Conservation (phyloP, 2,888 invertebrate species). For the Pteria penguin region DNA sequence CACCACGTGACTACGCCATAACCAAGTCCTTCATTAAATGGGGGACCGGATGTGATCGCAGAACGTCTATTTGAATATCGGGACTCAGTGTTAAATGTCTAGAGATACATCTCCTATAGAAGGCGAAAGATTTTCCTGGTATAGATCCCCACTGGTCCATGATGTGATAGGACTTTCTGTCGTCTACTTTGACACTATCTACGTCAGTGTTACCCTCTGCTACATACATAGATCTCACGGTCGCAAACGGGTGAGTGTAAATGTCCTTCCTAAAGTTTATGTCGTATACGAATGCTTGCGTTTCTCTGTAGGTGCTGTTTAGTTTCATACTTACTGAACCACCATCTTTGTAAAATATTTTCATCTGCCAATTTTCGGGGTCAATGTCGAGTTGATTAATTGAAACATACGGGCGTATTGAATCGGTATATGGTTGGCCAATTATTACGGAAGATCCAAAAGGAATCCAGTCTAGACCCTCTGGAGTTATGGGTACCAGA, state of each 20-base stretch:
- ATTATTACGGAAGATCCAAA: slow-evolving; percentile 68
- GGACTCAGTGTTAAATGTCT: slow-evolving; percentile 67
- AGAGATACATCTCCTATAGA: slow-evolving; percentile 68
- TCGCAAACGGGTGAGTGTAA: slow-evolving; percentile 58
- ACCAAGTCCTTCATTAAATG: too few relatives aligned
- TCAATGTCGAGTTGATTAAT: slow-evolving; percentile 56
- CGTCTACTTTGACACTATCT: slow-evolving; percentile 61
- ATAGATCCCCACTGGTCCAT: slow-evolving; percentile 57
- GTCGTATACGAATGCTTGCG: slow-evolving; percentile 52
- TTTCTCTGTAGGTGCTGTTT: slow-evolving; percentile 50
- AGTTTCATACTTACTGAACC: slow-evolving; percentile 53
- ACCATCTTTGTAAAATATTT: slow-evolving; percentile 58
- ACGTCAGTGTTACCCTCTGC: slow-evolving; percentile 63
- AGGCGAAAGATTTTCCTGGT: slow-evolving; percentile 60
- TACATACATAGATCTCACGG: slow-evolving; percentile 67
- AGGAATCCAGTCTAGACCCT: slow-evolving; percentile 67
- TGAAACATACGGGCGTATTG: slow-evolving; percentile 59
- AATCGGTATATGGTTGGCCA: slow-evolving; percentile 61
- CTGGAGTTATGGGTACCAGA: slow-evolving; percentile 61
- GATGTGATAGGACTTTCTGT: slow-evolving; percentile 50
- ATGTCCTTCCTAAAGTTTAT: slow-evolving; percentile 48
- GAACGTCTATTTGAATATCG: slow-evolving; percentile 62
- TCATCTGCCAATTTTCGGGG: slow-evolving; percentile 48
- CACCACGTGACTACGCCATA: too few relatives aligned
- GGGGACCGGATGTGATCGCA: neutral